A percentile compares a stretch with the other conserved stretches of the same genome.
Evolutionary conservation across 2,797 vertebrate genomes (phyloP).

Genomic region (Petrocephalus schoutedeni): DNA sequence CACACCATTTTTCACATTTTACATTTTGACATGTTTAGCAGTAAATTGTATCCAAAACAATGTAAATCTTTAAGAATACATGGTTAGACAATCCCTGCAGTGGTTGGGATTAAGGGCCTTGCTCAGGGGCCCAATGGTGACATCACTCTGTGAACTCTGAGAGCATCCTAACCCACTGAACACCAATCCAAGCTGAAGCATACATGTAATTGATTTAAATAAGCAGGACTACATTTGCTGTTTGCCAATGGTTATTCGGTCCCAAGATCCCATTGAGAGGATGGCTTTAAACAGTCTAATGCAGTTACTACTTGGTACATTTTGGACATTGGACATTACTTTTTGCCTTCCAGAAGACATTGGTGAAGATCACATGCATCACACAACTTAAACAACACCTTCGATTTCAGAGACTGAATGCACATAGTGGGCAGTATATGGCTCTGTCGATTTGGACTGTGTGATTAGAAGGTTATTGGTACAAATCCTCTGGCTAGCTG

Average conservation of each 20-base stretch:
- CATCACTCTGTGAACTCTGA: background rate
- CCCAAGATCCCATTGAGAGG: background rate
- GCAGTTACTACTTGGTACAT: background rate
- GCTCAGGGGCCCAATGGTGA: background rate
- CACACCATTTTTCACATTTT: too few relatives aligned
- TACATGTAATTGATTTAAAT: background rate
- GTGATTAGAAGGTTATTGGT: background rate
- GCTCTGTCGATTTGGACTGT: background rate
- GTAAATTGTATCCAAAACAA: background rate
- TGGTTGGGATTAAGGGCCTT: background rate
- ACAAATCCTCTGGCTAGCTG: background rate
- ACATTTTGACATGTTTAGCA: background rate
- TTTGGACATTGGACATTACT: background rate
- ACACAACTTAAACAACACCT: background rate
- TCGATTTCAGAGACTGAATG: background rate
- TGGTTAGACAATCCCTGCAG: background rate
- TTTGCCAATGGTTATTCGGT: background rate
- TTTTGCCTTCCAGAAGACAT: background rate
- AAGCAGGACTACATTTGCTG: background rate
- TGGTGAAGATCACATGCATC: background rate
- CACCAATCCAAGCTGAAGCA: background rate
- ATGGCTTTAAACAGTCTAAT: background rate
- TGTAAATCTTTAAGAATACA: background rate
- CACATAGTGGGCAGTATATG: background rate
- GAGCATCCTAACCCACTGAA: background rate